phyloP scores from a whole-genome alignment of 2,113 vertebrate species.

The Aphyosemion australe region DNA sequence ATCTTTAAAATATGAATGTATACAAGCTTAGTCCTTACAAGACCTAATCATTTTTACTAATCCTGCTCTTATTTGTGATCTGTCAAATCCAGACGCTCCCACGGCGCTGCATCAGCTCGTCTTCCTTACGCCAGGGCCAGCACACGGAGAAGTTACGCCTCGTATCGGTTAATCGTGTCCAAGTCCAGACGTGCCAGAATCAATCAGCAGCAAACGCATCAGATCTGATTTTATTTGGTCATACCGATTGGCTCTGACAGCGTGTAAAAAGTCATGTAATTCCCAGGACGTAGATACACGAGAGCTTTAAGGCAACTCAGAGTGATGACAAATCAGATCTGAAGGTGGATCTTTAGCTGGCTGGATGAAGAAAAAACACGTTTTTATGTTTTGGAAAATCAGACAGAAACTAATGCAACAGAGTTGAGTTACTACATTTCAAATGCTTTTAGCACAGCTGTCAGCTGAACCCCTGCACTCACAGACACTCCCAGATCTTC shows the following conservation, averaged over 20 bases:
- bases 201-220: slow-evolving; percentile 41
- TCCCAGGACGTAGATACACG: slow-evolving; percentile 30
- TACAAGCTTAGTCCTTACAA: slow-evolving; percentile 5
- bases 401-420: background rate
- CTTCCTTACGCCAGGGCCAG: slow-evolving; percentile 3
- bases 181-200: slow-evolving; percentile 10
- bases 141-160: slow-evolving; percentile 9
- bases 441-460: background rate
- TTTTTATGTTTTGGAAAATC: background rate
- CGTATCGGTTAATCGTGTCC: slow-evolving; percentile 20
- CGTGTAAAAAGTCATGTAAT: slow-evolving; percentile 56
- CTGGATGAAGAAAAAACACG: background rate
- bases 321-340: background rate
- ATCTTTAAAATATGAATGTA: slow-evolving; percentile 6
- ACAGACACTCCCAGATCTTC: background rate
- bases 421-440: background rate
- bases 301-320: slow-evolving; percentile 9
- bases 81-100: background rate
- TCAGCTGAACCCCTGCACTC: background rate
- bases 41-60: slow-evolving; percentile 18
- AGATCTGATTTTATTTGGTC: slow-evolving; percentile 49
- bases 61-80: slow-evolving; percentile 35
- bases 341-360: background rate
- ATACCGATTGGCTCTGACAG: slow-evolving; percentile 48
- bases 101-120: background rate